Evolutionary conservation across 2,113 vertebrate species (phyloP), one percentile per base, ranked within the genome.

Genomic region (Otocyon megalotis): DNA sequence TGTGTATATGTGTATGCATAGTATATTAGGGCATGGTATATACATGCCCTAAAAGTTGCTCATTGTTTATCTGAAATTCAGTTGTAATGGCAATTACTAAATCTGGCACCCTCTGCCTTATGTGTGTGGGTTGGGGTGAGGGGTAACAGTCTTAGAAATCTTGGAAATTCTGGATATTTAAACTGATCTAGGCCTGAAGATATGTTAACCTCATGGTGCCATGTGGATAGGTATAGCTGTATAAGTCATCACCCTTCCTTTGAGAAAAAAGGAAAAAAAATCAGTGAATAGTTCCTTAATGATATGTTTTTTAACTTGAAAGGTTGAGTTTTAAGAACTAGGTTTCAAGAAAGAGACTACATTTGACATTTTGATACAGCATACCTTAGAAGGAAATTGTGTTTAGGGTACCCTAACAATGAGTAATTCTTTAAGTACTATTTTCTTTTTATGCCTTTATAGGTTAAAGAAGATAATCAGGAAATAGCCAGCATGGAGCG

Each of bases 401-500:
- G 37, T 85, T 81, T 97, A 88, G 86, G 11, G 65, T 86, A 89
- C 67, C 60, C 50, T 94, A 80, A 50, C 26, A 53, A 71, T 65
- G 28, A 71, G 17, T 56, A n/a, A 37, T 88, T 88, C 48, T 77
- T 92, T 84, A 72, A 90, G 56, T 83, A 37, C 35, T 67, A 0
- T 89, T 96, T 93, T 85, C 56, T 93, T 93, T 96, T 88, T 94
- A 69, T 97, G 54, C 92, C 43, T 96, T 88, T 92, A 95, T 95
- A 99, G 99, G 99, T 99, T 95, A 99, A 99, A 98, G 99, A 99
- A 12, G 99, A 99, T 97, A 99, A 99, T 98, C 99, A 99, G 97
- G 99, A 99, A 98, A 99, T 99, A 67, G 99, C 99, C 98, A 99
- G 99, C 98, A 99, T 99, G 99, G 99, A 99, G 69, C 99, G 99